Conservation (phyloP, 2,888 invertebrate species). For the Tetrapedia diversipes region DNA sequence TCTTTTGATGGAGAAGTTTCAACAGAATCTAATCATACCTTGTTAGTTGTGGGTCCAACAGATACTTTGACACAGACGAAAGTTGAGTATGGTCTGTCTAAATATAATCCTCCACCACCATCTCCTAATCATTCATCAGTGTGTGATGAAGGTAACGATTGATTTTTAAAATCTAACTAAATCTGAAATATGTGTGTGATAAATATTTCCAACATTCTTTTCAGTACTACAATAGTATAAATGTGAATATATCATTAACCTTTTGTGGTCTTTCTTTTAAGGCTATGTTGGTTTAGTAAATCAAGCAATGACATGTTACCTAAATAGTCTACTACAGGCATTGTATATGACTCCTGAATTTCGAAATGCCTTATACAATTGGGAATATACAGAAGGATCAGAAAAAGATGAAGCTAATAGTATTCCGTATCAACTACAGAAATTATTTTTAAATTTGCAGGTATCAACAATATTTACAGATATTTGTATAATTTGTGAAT, state of each 20-base stretch:
- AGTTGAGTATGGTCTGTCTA: neutral
- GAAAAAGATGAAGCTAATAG: slow-evolving; percentile 88
- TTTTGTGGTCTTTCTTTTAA: slow-evolving; percentile 45
- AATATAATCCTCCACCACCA: slow-evolving; percentile 4
- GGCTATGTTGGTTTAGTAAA: slow-evolving; percentile 92
- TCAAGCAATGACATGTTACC: slow-evolving; percentile 96
- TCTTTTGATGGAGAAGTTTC: slow-evolving; percentile 64
- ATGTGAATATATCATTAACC: slow-evolving; percentile 5
- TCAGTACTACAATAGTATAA: neutral
- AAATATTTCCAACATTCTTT: slow-evolving; percentile 2
- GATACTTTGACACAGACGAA: neutral
- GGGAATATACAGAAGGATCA: slow-evolving; percentile 88
- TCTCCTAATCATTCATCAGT: slow-evolving; percentile 22
- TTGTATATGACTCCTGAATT: slow-evolving; percentile 97
- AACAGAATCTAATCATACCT: slow-evolving; percentile 33
- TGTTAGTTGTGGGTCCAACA: slow-evolving; percentile 41
- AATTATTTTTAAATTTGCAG: slow-evolving; percentile 92
- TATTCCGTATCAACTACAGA: slow-evolving; percentile 94
- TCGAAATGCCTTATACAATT: slow-evolving; percentile 93
- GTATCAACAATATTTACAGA: slow-evolving; percentile 77
- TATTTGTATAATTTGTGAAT: neutral
- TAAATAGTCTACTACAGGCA: slow-evolving; percentile 94
- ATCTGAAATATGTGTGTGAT: slow-evolving; percentile 81
- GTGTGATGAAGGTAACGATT: slow-evolving; percentile 37
- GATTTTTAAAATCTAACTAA: slow-evolving; percentile 65